Evolutionary conservation across 1,140 invertebrate genomes (phyloP).

Genomic region (Euwallacea fornicatus): DNA sequence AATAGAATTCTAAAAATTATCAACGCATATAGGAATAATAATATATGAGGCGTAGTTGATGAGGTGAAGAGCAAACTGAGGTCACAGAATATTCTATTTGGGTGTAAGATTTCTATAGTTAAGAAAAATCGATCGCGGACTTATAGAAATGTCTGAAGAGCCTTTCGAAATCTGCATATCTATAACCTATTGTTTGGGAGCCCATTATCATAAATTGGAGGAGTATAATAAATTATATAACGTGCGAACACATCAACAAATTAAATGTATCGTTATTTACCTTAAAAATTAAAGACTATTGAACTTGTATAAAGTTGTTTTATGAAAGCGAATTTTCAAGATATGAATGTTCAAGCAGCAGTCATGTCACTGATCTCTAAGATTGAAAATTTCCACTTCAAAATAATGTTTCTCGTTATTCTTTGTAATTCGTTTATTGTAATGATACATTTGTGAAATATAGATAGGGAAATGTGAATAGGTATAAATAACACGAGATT

Average conservation of each 20-base stretch:
- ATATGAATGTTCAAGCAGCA: background rate
- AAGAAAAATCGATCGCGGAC: background rate
- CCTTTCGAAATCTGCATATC: background rate
- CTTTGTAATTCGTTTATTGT: background rate
- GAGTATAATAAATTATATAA: slow-evolving; percentile 24
- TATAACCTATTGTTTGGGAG: background rate
- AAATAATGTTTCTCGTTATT: background rate
- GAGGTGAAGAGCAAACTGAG: too few species aligned
- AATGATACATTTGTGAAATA: background rate
- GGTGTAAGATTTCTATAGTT: background rate
- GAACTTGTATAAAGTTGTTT: slow-evolving; percentile 19
- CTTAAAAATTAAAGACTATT: slow-evolving; percentile 27
- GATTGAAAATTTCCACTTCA: slow-evolving; percentile 14
- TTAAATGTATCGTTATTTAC: slow-evolving; percentile 24
- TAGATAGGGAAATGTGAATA: background rate
- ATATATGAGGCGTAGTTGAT: too few species aligned
- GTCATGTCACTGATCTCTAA: background rate
- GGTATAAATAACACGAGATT: too few species aligned
- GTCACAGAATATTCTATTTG: too few species aligned
- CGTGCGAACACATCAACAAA: slow-evolving; percentile 21
- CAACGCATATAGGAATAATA: too few species aligned
- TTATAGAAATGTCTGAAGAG: background rate
- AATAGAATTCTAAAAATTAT: background rate
- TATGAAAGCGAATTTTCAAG: slow-evolving; percentile 17
- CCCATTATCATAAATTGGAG: slow-evolving; percentile 14